Base-by-base conservation (phyloP, 1,140 invertebrate species). In the Trichoplusia ni region DNA sequence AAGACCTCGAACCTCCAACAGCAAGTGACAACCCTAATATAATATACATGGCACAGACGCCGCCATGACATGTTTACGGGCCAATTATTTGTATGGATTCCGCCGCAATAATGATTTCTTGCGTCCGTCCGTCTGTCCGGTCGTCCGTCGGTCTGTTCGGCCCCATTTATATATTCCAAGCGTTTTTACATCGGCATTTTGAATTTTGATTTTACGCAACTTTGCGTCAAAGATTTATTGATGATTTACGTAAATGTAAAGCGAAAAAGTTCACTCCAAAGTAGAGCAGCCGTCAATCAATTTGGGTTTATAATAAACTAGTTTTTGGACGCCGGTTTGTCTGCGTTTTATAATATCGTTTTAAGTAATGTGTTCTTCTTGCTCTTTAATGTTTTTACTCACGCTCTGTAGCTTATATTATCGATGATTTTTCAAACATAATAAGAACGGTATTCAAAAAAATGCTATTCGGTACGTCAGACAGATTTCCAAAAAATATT, bases 1-100 rank as follows among this genome's bases (percentile, higher is more conserved):
- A n/a, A n/a, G n/a, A n/a, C n/a, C n/a, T n/a, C n/a, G n/a, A n/a
- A n/a, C n/a, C n/a, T n/a, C n/a, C n/a, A n/a, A n/a, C n/a, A n/a
- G n/a, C n/a, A n/a, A n/a, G 38, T 56, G 77, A 3, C 81, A 88
- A 61, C 87, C 87, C 87, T 90, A 76, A 33, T 42, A 62, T 77
- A 83, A 87, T 86, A 88, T 84, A 88, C 87, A 87, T 87, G 84
- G 82, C 44, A 88, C 72, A 88, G 85, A 84, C 79, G 84, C 87
- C 87, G 87, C 82, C 73, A 71, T 84, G 87, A 90, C 87, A 88
- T 88, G 85, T 90, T 90, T 90, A 90, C 87, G 87, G 87, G 72
- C 87, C 87, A 90, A 90, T 90, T 90, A 90, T 88, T 90, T 88
- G 87, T 90, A 90, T 90, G 85, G 87, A 87, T 86, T 86, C 85